These are phyloP conservation scores for Heliconius charithonia DNA, from an alignment of 2,888 invertebrate genomes.

Conservation along the genomic window DNA sequence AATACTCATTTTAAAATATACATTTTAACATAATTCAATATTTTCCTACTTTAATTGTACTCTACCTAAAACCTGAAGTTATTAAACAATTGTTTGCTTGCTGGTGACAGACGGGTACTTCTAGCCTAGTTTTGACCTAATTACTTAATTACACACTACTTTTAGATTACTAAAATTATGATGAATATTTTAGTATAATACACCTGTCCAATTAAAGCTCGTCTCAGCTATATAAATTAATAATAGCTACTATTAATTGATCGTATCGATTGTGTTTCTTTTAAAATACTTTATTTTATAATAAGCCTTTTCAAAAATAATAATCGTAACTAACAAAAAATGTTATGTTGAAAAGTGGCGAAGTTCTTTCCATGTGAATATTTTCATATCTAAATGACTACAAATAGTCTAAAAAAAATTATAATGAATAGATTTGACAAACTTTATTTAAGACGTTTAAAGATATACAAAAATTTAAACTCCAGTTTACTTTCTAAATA, in stretches of 20 bases:
- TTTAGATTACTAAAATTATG: too few species aligned
- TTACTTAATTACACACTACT: neutral
- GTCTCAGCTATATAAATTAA: too few species aligned
- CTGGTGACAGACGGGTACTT: neutral
- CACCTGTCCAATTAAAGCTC: too few species aligned
- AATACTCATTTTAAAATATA: neutral
- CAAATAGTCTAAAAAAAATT: neutral
- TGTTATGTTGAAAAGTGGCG: neutral
- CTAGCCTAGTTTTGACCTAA: neutral
- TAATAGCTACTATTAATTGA: neutral
- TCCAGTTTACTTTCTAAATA: neutral
- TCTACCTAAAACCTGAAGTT: neutral
- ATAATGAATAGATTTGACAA: neutral
- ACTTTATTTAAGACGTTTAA: neutral
- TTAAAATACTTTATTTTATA: neutral
- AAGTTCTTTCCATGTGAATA: constrained; percentile 6
- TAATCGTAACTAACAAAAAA: neutral
- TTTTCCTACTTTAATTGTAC: neutral
- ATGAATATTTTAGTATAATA: too few species aligned
- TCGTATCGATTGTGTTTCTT: too few species aligned
- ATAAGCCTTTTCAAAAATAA: neutral
- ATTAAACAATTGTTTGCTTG: neutral
- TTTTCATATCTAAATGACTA: constrained; percentile 13
- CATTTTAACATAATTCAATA: neutral
- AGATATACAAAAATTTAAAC: neutral